Conservation (phyloP, 2,888 invertebrate species). For the Trachelus troglodyta region DNA sequence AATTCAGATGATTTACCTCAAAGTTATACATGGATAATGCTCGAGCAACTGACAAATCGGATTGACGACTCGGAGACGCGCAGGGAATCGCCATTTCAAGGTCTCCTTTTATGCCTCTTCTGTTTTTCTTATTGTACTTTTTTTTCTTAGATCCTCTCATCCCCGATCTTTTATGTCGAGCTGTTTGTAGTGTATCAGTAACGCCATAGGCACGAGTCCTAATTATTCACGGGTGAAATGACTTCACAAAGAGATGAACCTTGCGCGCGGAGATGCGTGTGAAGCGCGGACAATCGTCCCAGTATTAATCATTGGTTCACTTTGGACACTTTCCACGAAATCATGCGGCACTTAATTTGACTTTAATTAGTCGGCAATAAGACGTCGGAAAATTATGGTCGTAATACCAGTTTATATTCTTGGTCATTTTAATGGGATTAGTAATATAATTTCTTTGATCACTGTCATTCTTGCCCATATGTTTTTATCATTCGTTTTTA, state of each 20-base stretch:
- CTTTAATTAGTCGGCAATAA: not conserved
- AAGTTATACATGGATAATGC: not conserved
- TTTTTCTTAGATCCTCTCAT: not conserved
- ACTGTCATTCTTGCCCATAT: not conserved
- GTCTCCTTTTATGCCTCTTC: conserved; percentile 34
- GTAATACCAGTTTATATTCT: not conserved
- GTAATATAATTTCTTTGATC: not conserved
- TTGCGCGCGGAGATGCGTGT: not conserved
- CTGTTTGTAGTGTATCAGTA: conserved; percentile 22
- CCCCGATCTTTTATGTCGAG: conserved; percentile 32
- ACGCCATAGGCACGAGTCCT: conserved; percentile 37
- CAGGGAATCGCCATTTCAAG: conserved; percentile 51
- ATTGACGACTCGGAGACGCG: conserved; percentile 28
- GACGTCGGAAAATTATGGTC: not conserved
- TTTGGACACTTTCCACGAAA: not conserved
- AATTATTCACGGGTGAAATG: conserved; percentile 45
- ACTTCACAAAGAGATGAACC: conserved; percentile 7
- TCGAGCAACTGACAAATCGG: not conserved
- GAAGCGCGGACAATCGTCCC: not conserved
- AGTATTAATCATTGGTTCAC: not conserved
- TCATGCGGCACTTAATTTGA: not conserved
- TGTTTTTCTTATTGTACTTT: conserved; percentile 30
- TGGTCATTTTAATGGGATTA: not conserved
- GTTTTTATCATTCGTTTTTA: not conserved
- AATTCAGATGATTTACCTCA: not conserved